These are phyloP conservation scores for Amiota communis DNA, from an alignment of 2,888 invertebrate genomes.

Conservation along the genomic window DNA sequence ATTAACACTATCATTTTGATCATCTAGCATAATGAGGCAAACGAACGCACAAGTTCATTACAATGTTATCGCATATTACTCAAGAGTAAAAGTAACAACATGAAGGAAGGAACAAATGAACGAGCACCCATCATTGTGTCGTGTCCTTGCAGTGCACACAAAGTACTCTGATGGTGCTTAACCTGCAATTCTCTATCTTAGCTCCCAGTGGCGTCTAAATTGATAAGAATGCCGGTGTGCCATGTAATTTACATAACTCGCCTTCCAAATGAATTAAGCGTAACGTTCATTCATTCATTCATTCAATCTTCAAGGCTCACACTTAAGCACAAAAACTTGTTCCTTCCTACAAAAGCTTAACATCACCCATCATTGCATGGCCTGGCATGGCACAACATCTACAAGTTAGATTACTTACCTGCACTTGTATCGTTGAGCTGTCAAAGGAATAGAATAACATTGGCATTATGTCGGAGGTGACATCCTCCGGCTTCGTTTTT, in stretches of 20 bases:
- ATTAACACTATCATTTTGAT: background rate
- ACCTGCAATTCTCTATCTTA: too few relatives aligned
- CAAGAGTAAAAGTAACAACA: background rate
- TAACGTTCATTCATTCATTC: background rate
- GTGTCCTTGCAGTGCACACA: too few relatives aligned
- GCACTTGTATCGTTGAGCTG: constrained; percentile 89
- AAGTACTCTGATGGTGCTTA: too few relatives aligned
- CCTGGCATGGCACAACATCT: background rate
- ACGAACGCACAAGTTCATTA: constrained; percentile 47
- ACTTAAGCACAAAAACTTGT: background rate
- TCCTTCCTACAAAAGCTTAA: constrained; percentile 3
- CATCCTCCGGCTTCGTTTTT: constrained; percentile 87
- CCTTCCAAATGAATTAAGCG: constrained; percentile 23
- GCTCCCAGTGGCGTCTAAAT: background rate
- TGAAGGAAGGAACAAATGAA: background rate
- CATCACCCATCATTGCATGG: background rate
- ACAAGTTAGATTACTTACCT: constrained; percentile 76
- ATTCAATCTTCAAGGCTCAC: background rate
- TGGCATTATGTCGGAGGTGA: constrained; percentile 87
- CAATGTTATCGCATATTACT: constrained; percentile 17
- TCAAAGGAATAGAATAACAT: constrained; percentile 91
- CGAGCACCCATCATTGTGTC: too few relatives aligned
- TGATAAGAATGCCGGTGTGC: constrained; percentile 16
- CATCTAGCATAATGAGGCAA: too few relatives aligned
- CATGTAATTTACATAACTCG: constrained; percentile 26